phyloP scores from a whole-genome alignment of 1,140 invertebrate species.

The Drosophila parabipectinata region DNA sequence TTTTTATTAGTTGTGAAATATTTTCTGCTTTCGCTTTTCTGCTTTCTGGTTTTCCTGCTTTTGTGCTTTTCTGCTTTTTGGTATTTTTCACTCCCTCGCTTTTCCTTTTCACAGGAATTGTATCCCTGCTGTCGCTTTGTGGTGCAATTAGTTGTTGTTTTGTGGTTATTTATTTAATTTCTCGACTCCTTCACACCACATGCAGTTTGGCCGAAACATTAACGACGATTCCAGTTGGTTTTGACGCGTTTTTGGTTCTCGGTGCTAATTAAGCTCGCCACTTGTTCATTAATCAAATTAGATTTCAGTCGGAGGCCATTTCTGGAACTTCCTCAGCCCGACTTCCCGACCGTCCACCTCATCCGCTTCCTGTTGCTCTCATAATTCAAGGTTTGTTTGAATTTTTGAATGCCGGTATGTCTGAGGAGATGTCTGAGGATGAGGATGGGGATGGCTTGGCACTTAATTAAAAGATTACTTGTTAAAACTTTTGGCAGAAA shows the following conservation, averaged over 20 bases:
- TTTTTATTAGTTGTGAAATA: conserved; percentile 76
- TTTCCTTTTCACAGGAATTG: conserved; percentile 55
- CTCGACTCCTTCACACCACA: conserved; percentile 5
- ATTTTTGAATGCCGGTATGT: conserved; percentile 26
- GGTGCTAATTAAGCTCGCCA: conserved; percentile 75
- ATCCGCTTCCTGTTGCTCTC: conserved; percentile 41
- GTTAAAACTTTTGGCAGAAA: conserved; percentile 68
- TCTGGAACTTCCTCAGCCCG: not conserved
- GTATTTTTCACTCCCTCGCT: not conserved
- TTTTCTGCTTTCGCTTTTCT: conserved; percentile 40
- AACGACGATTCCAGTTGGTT: conserved; percentile 41
- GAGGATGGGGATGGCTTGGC: conserved; percentile 36
- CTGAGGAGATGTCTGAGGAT: conserved; percentile 28
- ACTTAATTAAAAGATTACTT: conserved; percentile 83
- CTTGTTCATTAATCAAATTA: conserved; percentile 82
- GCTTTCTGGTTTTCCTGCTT: conserved; percentile 18
- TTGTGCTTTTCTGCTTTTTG: not conserved
- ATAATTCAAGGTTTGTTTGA: conserved; percentile 46
- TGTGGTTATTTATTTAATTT: conserved; percentile 53
- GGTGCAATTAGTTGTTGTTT: conserved; percentile 64
- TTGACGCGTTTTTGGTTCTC: conserved; percentile 1
- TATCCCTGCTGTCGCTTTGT: conserved; percentile 48
- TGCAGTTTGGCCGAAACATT: conserved; percentile 29
- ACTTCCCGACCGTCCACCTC: not conserved
- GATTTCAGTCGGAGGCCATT: conserved; percentile 30